Conservation (phyloP, 1,140 invertebrate genomes). For the Ips nitidus region DNA sequence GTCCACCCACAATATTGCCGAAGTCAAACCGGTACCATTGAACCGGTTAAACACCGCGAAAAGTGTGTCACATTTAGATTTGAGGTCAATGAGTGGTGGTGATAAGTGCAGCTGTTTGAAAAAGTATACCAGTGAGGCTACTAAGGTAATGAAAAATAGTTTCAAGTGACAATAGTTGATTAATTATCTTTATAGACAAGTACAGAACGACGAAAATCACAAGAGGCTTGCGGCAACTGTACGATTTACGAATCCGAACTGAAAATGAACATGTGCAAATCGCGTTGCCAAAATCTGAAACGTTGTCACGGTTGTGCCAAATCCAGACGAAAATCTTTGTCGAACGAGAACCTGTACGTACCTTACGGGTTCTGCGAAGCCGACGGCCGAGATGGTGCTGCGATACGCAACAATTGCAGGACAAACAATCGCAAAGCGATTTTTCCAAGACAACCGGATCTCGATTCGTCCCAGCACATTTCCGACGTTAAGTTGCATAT, state of each 20-base stretch:
- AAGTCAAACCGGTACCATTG: constrained; percentile 38
- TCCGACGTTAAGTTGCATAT: constrained; percentile 66
- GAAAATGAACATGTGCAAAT: constrained; percentile 41
- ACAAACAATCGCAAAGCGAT: constrained; percentile 40
- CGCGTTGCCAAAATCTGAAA: constrained; percentile 41
- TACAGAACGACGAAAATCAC: constrained; percentile 44
- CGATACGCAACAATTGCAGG: constrained; percentile 40
- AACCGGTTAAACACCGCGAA: constrained; percentile 47
- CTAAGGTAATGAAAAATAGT: constrained; percentile 1
- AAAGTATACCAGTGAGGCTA: constrained; percentile 13
- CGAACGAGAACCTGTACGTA: constrained; percentile 58
- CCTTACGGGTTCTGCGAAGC: constrained; percentile 48
- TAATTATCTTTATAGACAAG: constrained; percentile 12
- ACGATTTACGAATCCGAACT: constrained; percentile 49
- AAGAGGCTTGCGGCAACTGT: constrained; percentile 49
- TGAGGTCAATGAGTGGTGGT: constrained; percentile 40
- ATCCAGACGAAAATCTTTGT: constrained; percentile 56
- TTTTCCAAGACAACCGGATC: constrained; percentile 49
- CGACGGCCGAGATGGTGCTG: constrained; percentile 40
- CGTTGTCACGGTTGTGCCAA: constrained; percentile 47
- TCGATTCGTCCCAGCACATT: constrained; percentile 46
- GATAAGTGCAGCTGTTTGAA: constrained; percentile 43
- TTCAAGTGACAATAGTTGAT: not conserved
- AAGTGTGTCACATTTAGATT: constrained; percentile 49
- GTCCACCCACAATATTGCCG: constrained; percentile 43